Evolutionary conservation across 2,113 vertebrate genomes (phyloP).

Genomic region (Aleadryas rufinucha): DNA sequence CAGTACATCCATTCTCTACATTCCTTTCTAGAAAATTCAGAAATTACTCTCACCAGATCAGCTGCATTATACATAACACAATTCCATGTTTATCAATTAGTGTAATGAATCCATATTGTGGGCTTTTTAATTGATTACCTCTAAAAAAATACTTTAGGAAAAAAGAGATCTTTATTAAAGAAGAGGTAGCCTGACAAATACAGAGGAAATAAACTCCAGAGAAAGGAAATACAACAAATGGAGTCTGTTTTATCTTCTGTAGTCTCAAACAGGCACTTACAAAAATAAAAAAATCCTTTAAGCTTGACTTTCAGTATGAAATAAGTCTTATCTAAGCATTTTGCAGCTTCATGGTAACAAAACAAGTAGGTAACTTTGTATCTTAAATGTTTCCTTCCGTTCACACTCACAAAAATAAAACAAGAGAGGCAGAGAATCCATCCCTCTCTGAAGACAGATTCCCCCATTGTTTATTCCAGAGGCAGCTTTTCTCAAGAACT

Average conservation of each 20-base stretch:
- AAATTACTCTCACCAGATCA: not conserved
- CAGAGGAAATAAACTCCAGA: not conserved
- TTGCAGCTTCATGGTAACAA: not conserved
- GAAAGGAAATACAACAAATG: not conserved
- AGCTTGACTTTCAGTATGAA: not conserved
- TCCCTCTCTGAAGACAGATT: not conserved
- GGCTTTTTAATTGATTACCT: not conserved
- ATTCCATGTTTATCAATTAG: not conserved
- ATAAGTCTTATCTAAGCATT: not conserved
- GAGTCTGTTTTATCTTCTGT: not conserved
- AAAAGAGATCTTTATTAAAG: not conserved
- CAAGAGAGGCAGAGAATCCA: not conserved
- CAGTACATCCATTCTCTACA: not conserved
- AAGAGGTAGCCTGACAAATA: not conserved
- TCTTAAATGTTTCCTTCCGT: not conserved
- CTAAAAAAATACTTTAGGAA: not conserved
- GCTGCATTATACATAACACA: not conserved
- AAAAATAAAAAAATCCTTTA: not conserved
- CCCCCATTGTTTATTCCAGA: not conserved
- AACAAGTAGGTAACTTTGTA: not conserved
- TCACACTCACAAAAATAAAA: not conserved
- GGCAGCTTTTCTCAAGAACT: not conserved
- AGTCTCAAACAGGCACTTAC: not conserved
- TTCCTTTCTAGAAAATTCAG: not conserved
- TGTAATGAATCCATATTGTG: not conserved